Percentiles rank a stretch among this genome's conserved stretches.
Conservation (phyloP, 2,113 vertebrate species). For the Thermophis baileyi region DNA sequence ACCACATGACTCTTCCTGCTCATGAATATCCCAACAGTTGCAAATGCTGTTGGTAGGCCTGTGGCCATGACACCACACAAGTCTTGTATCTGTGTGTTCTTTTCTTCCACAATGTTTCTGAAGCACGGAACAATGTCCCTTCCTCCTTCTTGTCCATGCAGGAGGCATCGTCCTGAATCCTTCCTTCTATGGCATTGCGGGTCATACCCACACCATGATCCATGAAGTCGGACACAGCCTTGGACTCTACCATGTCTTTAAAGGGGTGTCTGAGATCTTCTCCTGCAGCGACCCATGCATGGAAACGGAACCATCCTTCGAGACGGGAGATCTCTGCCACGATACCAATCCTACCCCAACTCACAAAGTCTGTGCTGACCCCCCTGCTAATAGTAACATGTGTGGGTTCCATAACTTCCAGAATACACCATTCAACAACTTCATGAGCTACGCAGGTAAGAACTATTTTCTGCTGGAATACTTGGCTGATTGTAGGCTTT, state of each 20-base stretch:
- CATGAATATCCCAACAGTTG: too few relatives aligned
- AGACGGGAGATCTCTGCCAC: constrained; percentile 92
- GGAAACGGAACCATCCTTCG: constrained; percentile 93
- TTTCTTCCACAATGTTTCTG: not conserved
- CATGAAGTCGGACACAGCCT: constrained; percentile 96
- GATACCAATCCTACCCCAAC: constrained; percentile 96
- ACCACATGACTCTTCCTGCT: too few relatives aligned
- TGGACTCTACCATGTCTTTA: constrained; percentile 95
- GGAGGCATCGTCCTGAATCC: constrained; percentile 96
- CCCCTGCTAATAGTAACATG: constrained; percentile 88
- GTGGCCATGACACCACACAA: not conserved
- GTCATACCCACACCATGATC: constrained; percentile 97
- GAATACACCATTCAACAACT: constrained; percentile 93
- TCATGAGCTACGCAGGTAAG: constrained; percentile 97
- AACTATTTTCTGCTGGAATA: not conserved
- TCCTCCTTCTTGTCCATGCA: constrained; percentile 38
- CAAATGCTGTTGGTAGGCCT: not conserved
- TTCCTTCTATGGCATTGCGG: constrained; percentile 91
- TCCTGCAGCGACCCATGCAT: constrained; percentile 95
- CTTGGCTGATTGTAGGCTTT: not conserved
- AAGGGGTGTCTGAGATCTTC: constrained; percentile 94
- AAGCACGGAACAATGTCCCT: not conserved
- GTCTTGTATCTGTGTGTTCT: not conserved
- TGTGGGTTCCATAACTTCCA: constrained; percentile 87
- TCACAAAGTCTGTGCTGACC: constrained; percentile 91